Evolutionary conservation across 2,888 invertebrate species (phyloP).

Genomic region (Tineola bisselliella): DNA sequence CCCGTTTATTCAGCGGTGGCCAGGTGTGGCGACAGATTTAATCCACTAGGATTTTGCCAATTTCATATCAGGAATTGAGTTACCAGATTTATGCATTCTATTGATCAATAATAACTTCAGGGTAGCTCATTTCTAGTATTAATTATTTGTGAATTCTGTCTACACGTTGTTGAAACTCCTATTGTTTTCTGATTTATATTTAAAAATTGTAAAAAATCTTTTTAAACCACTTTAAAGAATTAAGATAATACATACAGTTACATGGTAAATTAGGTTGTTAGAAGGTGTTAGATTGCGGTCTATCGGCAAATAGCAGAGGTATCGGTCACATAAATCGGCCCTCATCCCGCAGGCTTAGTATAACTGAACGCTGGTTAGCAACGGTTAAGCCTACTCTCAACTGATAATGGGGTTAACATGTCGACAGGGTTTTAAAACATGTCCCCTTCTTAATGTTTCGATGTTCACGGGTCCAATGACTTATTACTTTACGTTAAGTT

Average conservation of each 20-base stretch:
- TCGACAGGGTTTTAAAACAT: slow-evolving; percentile 45
- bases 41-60: slow-evolving; percentile 25
- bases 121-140: too few species aligned
- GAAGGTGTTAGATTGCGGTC: slow-evolving; percentile 1
- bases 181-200: too few species aligned
- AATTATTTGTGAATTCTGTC: too few species aligned
- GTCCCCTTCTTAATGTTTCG: slow-evolving; percentile 3
- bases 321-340: slow-evolving; percentile 45
- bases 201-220: too few species aligned
- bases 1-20: slow-evolving; percentile 37
- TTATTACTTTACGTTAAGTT: background rate
- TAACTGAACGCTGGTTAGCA: slow-evolving; percentile 16
- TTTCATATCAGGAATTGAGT: background rate
- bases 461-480: background rate
- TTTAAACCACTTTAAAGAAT: too few species aligned
- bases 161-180: too few species aligned
- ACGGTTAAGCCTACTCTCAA: slow-evolving; percentile 35
- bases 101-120: too few species aligned
- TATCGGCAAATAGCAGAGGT: slow-evolving; percentile 42
- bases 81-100: background rate
- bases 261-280: background rate
- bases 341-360: slow-evolving; percentile 34
- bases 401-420: slow-evolving; percentile 60
- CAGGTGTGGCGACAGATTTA: slow-evolving; percentile 51
- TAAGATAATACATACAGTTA: background rate